A percentile compares a stretch with the other conserved stretches of the same genome.
phyloP scores from a whole-genome alignment of 2,797 vertebrate genomes.

The Alosa sapidissima region DNA sequence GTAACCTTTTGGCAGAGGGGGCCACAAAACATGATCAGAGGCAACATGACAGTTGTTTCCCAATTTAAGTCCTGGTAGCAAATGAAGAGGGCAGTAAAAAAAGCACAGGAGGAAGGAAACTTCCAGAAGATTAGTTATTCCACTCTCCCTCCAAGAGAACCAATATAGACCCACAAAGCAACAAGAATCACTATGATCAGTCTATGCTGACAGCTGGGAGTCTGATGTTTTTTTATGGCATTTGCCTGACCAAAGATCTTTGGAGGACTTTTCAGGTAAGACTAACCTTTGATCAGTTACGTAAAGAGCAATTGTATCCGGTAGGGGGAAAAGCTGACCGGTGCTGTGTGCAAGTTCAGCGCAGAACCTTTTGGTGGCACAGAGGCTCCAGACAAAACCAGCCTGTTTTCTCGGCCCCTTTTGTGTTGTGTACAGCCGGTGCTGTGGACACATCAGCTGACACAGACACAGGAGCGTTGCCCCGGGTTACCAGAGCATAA shows the following conservation, averaged over 20 bases:
- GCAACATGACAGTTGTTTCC: conserved; percentile 68
- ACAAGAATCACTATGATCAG: background rate
- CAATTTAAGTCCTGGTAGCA: conserved; percentile 73
- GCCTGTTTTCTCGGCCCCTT: conserved; percentile 56
- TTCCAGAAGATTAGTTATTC: conserved; percentile 73
- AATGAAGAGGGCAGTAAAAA: conserved; percentile 61
- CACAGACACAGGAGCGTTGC: conserved; percentile 64
- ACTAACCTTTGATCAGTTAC: conserved; percentile 36
- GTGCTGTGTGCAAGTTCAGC: conserved; percentile 38
- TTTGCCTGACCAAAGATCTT: background rate
- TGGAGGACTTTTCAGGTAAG: background rate
- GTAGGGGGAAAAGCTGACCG: background rate
- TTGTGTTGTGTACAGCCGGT: conserved; percentile 55
- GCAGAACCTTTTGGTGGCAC: conserved; percentile 53
- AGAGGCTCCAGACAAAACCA: conserved; percentile 47
- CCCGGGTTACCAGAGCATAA: conserved; percentile 68
- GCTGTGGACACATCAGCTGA: conserved; percentile 58
- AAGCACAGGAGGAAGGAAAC: conserved; percentile 60
- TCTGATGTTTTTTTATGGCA: background rate
- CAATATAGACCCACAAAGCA: background rate
- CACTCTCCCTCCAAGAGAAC: conserved; percentile 36
- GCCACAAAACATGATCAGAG: conserved; percentile 67
- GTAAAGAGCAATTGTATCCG: background rate
- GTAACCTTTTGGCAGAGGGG: conserved; percentile 67
- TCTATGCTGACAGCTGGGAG: background rate